Evolutionary conservation across 2,797 vertebrate genomes (phyloP).

Genomic region (Acanthurus tractus): DNA sequence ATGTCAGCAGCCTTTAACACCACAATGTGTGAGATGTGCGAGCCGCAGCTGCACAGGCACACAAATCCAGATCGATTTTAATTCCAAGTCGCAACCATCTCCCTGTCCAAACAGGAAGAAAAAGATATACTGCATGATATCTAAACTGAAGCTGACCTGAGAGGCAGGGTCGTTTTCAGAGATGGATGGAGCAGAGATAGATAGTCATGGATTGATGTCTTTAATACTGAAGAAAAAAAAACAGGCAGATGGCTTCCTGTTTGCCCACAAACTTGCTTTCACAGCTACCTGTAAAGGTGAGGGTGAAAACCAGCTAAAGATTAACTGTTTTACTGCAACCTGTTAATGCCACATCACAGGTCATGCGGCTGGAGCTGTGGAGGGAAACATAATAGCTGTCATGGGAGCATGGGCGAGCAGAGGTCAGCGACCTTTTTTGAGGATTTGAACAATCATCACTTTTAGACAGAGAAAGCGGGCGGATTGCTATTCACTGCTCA

Average conservation of each 20-base stretch:
- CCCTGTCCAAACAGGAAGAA: constrained; percentile 29
- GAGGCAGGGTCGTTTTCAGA: constrained; percentile 19
- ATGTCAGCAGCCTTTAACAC: constrained; percentile 29
- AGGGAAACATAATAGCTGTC: constrained; percentile 42
- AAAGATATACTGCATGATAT: constrained; percentile 41
- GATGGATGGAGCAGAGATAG: neutral
- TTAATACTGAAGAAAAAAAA: constrained; percentile 4
- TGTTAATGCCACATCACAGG: constrained; percentile 44
- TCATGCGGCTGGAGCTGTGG: constrained; percentile 30
- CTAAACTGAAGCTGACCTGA: constrained; percentile 9
- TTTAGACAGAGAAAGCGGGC: constrained; percentile 33
- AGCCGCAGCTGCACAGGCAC: constrained; percentile 29
- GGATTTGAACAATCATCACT: constrained; percentile 41
- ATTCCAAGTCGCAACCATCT: constrained; percentile 52
- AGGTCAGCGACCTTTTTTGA: constrained; percentile 40
- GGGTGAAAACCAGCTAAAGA: constrained; percentile 37
- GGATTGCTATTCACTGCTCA: constrained; percentile 1
- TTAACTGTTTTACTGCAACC: constrained; percentile 42
- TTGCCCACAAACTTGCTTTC: constrained; percentile 21
- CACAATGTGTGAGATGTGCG: constrained; percentile 25
- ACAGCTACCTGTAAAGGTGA: constrained; percentile 12
- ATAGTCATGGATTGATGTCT: constrained; percentile 6
- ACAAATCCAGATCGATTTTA: constrained; percentile 58
- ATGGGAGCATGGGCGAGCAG: constrained; percentile 37
- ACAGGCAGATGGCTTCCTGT: constrained; percentile 1